Evolutionary conservation across 2,888 invertebrate species (phyloP), one percentile per base, ranked within the genome.

Genomic region (Colletes collaris): DNA sequence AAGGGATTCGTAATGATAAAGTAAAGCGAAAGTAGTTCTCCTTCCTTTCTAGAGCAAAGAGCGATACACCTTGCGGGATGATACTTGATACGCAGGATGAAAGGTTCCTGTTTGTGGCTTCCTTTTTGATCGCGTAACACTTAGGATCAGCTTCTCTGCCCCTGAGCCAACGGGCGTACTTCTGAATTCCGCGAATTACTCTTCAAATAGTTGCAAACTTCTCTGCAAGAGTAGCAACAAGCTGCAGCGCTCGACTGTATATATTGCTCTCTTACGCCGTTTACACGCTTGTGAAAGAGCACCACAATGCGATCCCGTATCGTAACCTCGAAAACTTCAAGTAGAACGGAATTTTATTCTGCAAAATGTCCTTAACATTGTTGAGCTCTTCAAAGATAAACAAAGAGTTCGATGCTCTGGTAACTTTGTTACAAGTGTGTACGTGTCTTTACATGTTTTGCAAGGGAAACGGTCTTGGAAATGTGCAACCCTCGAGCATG

Each of bases 1-100:
- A 56, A 63, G 55, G 46, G 76, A 60, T 53, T 11, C 13, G 16
- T 73, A 76, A 76, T 65, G 76, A 53, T 73, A 73, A 76, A 73
- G 76, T 73, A 73, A 40, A 62, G 49, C 11, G 62, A 50, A 19
- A 63, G 66, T 53, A 53, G 67, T 46, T 67, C 10, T 19, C 37
- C 46, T 65, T 16, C 11, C 44, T 60, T 55, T 44, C 27, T 35
- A n/a, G 4, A 10, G 8, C 44, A n/a, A 55, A 8, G 16, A 56
- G 37, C 10, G 35, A 56, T 35, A 13, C 35, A 13, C 35, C 35
- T 49, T 8, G 50, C 37, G 6, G 52, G 59, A 71, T 64, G 71
- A 37, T 58, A 46, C 19, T 63, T 64, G 59, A 72, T 49, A 49
- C 73, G 59, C 27, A 37, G 40, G 72, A 73, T 53, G 65, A 65